Evolutionary conservation across 2,888 invertebrate species (phyloP).

Genomic region (Trachelus stipa): DNA sequence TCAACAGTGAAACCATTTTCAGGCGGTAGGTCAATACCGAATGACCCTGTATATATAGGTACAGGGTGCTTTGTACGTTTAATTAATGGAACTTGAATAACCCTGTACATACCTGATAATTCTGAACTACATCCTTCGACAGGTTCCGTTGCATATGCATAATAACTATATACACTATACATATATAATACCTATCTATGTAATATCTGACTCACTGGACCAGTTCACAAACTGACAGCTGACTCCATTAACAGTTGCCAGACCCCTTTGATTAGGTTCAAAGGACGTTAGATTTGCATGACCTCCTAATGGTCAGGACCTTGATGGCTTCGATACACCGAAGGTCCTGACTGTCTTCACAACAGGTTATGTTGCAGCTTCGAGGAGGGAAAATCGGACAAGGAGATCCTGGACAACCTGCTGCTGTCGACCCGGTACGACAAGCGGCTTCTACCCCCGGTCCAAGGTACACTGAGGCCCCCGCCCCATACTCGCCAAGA

Average conservation of each 20-base stretch:
- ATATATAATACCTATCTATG: background rate
- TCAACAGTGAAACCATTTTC: background rate
- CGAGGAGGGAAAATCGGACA: constrained; percentile 92
- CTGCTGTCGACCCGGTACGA: constrained; percentile 90
- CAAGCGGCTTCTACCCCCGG: constrained; percentile 91
- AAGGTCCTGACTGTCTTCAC: background rate
- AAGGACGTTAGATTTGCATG: background rate
- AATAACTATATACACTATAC: background rate
- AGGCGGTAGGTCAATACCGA: background rate
- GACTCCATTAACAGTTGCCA: background rate
- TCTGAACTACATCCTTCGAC: background rate
- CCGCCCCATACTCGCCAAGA: constrained; percentile 63
- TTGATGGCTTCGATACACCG: background rate
- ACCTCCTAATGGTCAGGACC: background rate
- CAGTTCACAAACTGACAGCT: background rate
- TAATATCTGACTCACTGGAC: background rate
- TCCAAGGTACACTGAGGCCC: constrained; percentile 77
- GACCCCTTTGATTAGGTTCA: background rate
- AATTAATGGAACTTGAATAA: background rate
- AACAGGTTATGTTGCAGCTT: constrained; percentile 74
- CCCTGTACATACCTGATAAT: background rate
- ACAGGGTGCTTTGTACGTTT: background rate
- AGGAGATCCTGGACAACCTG: constrained; percentile 91
- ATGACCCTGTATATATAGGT: background rate
- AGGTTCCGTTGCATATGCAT: background rate